Conservation (phyloP, 2,113 vertebrate species). For the Heliornis fulica region DNA sequence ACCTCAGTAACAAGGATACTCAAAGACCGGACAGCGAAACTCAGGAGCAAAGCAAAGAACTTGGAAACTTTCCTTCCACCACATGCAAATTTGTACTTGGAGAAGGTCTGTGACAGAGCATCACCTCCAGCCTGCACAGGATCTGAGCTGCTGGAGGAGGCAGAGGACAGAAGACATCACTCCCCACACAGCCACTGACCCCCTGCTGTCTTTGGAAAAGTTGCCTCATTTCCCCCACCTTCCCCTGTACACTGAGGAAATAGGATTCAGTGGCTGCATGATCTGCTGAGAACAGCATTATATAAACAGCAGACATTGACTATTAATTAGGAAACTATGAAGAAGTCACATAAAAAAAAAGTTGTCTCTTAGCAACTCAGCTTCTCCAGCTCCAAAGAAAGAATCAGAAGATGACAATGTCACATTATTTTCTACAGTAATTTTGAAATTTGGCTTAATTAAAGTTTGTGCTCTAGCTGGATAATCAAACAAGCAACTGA, state of each 20-base stretch:
- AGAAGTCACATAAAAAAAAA: not conserved
- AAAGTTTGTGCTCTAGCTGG: not conserved
- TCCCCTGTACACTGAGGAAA: not conserved
- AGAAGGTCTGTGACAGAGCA: not conserved
- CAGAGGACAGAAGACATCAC: not conserved
- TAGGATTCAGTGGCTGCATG: not conserved
- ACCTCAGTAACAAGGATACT: not conserved
- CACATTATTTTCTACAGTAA: not conserved
- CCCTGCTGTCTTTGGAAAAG: not conserved
- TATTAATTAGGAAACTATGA: not conserved
- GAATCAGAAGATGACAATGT: not conserved
- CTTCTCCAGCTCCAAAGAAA: not conserved
- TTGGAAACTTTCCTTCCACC: not conserved
- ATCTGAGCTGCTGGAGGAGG: not conserved
- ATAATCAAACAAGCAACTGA: not conserved
- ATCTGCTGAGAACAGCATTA: not conserved
- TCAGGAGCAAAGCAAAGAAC: not conserved
- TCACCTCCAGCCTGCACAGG: not conserved
- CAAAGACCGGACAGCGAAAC: not conserved
- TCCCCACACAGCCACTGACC: not conserved
- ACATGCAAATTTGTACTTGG: not conserved
- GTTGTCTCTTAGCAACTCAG: constrained; percentile 35
- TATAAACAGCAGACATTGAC: not conserved
- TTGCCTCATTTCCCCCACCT: not conserved
- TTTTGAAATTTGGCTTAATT: constrained; percentile 31